Conservation (phyloP, 2,113 vertebrate genomes). For the Isurus oxyrinchus region DNA sequence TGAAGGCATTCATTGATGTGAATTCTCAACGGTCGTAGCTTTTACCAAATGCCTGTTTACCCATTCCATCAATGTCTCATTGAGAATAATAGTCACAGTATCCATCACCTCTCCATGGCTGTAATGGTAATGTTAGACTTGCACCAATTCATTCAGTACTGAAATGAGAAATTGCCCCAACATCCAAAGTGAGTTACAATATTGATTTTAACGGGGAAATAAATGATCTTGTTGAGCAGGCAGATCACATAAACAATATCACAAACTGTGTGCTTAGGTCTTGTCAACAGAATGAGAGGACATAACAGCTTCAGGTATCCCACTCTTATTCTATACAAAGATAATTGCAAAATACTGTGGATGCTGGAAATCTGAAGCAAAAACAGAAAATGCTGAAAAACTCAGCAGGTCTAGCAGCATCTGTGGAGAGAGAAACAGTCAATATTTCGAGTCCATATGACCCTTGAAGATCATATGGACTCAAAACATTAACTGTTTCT, state of each 20-base stretch:
- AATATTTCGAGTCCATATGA: too few species aligned
- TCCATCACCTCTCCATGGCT: not conserved
- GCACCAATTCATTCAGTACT: not conserved
- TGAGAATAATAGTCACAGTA: not conserved
- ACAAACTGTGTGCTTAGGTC: not conserved
- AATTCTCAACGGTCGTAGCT: not conserved
- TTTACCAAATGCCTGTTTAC: not conserved
- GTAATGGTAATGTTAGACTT: not conserved
- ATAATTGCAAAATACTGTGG: too few species aligned
- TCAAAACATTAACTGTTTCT: too few species aligned
- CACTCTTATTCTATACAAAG: not conserved
- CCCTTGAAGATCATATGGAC: too few species aligned
- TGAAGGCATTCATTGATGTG: not conserved
- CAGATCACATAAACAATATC: not conserved
- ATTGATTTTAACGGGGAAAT: not conserved
- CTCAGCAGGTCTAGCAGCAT: too few species aligned
- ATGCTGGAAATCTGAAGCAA: too few species aligned
- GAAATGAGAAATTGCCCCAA: not conserved
- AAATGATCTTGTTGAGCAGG: not conserved
- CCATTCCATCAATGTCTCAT: not conserved
- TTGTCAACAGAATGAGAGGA: not conserved
- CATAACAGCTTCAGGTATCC: not conserved
- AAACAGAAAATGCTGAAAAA: too few species aligned
- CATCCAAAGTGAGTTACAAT: not conserved
- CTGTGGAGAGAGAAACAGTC: too few species aligned